phyloP scores from a whole-genome alignment of 2,113 vertebrate genomes.

The Empidonax traillii region DNA sequence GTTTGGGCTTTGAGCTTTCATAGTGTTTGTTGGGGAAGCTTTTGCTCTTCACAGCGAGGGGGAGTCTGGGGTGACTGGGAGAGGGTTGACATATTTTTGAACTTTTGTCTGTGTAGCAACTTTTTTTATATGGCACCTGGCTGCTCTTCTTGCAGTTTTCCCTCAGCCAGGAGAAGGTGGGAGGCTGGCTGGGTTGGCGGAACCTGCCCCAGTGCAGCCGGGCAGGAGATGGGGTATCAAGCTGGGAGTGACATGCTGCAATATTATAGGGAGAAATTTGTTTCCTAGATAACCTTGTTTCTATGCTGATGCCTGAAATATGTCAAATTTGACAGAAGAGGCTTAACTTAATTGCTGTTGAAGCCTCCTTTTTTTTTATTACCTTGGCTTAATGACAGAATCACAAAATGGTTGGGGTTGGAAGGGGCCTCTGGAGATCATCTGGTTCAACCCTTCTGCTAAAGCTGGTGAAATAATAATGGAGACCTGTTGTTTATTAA shows the following conservation, averaged over 20 bases:
- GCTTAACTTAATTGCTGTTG: not conserved
- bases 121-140: not conserved
- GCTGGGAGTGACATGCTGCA: not conserved
- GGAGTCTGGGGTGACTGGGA: too few relatives aligned
- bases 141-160: not conserved
- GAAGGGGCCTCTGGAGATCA: not conserved
- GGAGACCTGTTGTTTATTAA: not conserved
- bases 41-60: accelerated
- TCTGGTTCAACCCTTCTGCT: not conserved
- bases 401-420: not conserved
- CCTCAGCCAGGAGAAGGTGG: not conserved
- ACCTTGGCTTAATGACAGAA: not conserved
- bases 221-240: not conserved
- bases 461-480: not conserved
- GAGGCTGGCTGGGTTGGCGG: not conserved
- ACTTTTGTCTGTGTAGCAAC: not conserved
- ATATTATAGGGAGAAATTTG: not conserved
- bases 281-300: not conserved
- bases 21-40: not conserved
- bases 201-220: not conserved
- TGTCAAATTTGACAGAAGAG: not conserved
- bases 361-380: not conserved
- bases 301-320: not conserved
- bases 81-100: not conserved
- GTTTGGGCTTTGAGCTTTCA: not conserved